Evolutionary conservation across 2,888 invertebrate species (phyloP), one percentile per base, ranked within the genome.

Genomic region (Eristalinus sepulchralis): DNA sequence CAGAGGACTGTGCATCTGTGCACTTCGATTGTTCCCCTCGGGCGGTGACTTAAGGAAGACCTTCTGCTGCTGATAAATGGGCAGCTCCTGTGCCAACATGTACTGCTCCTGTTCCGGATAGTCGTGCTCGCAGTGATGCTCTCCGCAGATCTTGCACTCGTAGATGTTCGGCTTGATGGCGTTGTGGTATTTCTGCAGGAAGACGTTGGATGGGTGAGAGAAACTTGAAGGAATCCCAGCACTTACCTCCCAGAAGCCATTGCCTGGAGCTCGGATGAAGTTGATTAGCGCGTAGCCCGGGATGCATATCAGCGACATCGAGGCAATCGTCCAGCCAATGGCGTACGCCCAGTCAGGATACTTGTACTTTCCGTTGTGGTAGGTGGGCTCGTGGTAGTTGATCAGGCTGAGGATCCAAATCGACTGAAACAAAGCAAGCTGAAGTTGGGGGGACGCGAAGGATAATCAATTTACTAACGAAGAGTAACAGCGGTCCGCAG

Each of bases 351-450:
- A 98, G 78, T 93, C 93, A 0, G 98, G 98, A 92, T 97, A 98
- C 70, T 93, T 93, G 90, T 96, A 96, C 76, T 94, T 94, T 81
- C 96, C 97, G 89, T 96, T 96, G 88, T 96, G 96, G 91, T 97
- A 97, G 34, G 96, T 96, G 10, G 97, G 97, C 62, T 96, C 96
- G 89, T 96, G 95, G 92, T 98, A 98, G 93, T 97, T 97, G 77
- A 97, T 96, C 90, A 98, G 94, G 90, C 97, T 96, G 89, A 97
- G 96, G 76, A 98, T 95, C 97, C 97, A 97, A 71, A 98, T 95
- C 20, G 96, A 96, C 94, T 97, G 93, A 2, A 92, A 90, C 31
- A 60, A 20, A 11, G 5, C 31, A 57, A 70, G 13, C 8, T 4
- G 20, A 10, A 27, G 13, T 22, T 13, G 10, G 2, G n/a, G 4